These are phyloP conservation scores for Adineta ricciae DNA, from an alignment of 2,888 invertebrate species.

Conservation along the genomic window DNA sequence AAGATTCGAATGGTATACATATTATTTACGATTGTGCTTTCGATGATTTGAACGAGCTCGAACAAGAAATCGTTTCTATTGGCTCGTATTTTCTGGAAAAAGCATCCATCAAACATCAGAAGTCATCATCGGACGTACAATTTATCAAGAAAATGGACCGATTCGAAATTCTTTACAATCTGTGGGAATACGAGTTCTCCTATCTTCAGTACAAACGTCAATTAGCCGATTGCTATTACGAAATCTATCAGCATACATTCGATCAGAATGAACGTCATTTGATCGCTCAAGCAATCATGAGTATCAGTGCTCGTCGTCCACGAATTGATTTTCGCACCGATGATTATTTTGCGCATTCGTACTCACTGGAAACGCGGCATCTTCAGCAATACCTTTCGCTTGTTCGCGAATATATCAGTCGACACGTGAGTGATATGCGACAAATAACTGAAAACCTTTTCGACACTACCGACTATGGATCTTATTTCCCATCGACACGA, in stretches of 20 bases:
- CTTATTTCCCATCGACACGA: neutral
- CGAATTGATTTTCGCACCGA: constrained; percentile 42
- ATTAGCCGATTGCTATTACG: constrained; percentile 48
- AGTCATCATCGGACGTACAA: neutral
- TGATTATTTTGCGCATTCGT: constrained; percentile 44
- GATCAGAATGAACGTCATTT: constrained; percentile 44
- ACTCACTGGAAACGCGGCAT: constrained; percentile 40
- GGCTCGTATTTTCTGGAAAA: constrained; percentile 47
- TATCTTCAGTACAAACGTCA: constrained; percentile 41
- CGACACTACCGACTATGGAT: neutral
- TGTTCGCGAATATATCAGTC: neutral
- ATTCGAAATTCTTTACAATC: constrained; percentile 46
- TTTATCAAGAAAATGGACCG: constrained; percentile 43
- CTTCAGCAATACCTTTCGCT: neutral
- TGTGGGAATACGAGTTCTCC: constrained; percentile 46
- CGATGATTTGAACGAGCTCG: constrained; percentile 43
- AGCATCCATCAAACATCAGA: constrained; percentile 39
- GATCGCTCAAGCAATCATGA: constrained; percentile 45
- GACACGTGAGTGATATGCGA: neutral
- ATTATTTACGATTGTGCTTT: constrained; percentile 46
- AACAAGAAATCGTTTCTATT: constrained; percentile 44
- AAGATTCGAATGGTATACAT: constrained; percentile 46
- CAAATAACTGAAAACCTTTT: constrained; percentile 6
- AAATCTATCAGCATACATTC: constrained; percentile 48
- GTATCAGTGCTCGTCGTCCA: constrained; percentile 44